Conservation (phyloP, 2,888 invertebrate genomes). For the Onthophagus sagittarius region DNA sequence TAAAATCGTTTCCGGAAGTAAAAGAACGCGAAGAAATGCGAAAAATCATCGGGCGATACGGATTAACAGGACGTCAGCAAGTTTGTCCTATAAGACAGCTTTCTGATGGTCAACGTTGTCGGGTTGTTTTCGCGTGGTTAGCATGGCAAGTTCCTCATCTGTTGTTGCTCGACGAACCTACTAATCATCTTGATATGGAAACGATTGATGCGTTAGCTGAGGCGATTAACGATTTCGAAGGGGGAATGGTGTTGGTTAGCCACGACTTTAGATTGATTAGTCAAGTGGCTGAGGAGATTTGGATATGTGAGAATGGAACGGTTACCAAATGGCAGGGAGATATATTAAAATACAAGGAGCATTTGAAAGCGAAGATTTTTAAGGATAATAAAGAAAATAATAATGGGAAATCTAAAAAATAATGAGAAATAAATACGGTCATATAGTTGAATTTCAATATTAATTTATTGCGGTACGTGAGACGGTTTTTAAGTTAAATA, state of each 20-base stretch:
- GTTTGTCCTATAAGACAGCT: constrained; percentile 91
- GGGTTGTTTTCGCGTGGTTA: constrained; percentile 98
- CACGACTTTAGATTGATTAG: constrained; percentile 99
- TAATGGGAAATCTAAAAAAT: constrained; percentile 5
- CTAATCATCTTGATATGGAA: constrained; percentile 96
- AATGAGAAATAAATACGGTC: not conserved
- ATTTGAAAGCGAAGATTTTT: constrained; percentile 81
- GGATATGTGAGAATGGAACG: constrained; percentile 96
- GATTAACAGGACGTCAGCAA: constrained; percentile 94
- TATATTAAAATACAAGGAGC: constrained; percentile 94
- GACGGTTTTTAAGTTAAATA: not conserved
- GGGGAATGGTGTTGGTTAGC: constrained; percentile 97
- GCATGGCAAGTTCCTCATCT: constrained; percentile 97
- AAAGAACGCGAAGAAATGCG: constrained; percentile 99
- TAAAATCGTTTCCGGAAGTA: constrained; percentile 92
- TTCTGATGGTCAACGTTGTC: constrained; percentile 96
- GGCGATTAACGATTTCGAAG: constrained; percentile 96
- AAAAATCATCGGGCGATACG: constrained; percentile 93
- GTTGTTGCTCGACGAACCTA: constrained; percentile 78
- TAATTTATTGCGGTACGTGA: constrained; percentile 9
- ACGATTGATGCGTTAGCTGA: constrained; percentile 98
- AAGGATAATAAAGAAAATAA: constrained; percentile 55
- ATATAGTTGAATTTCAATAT: constrained; percentile 8
- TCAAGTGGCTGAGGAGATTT: constrained; percentile 98
- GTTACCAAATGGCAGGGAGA: constrained; percentile 97